These are phyloP conservation scores for Cassiopea andromeda DNA, from an alignment of 30 jellyfish, hydroid and myxozoan species.

Conservation along the genomic window DNA sequence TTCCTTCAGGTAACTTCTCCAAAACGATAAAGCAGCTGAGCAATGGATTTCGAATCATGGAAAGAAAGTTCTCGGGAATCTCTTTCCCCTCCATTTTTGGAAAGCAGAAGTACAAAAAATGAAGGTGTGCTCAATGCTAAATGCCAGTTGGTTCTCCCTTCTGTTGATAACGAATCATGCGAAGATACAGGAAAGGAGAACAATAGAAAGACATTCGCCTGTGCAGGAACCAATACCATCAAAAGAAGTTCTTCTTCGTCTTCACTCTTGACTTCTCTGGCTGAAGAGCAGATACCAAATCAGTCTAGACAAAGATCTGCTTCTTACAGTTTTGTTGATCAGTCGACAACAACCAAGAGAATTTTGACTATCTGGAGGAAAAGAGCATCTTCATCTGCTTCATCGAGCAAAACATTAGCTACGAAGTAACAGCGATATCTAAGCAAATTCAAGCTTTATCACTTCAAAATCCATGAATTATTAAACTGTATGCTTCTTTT, in stretches of 20 bases:
- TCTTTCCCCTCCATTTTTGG: neutral
- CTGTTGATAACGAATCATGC: neutral
- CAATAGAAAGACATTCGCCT: neutral
- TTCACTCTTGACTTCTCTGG: neutral
- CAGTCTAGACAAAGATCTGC: slow-evolving; percentile 8
- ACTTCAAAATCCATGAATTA: no score
- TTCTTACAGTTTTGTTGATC: slow-evolving; percentile 8
- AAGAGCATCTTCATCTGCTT: slow-evolving; percentile 8
- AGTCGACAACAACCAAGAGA: neutral
- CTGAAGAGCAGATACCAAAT: neutral
- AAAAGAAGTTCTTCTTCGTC: slow-evolving; percentile 7
- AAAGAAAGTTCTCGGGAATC: neutral
- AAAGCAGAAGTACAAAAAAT: neutral
- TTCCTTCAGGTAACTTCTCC: neutral
- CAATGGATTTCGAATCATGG: neutral
- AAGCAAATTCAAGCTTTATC: neutral
- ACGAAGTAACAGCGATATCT: neutral
- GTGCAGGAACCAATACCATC: neutral
- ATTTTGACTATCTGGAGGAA: slow-evolving; percentile 8
- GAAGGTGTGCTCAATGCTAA: neutral
- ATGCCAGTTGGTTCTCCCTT: neutral
- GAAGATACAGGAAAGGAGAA: neutral
- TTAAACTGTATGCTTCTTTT: no score
- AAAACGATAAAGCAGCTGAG: neutral
- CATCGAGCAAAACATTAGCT: neutral